Base-by-base conservation (phyloP, 2,113 vertebrate genomes). In the Pristiophorus japonicus region DNA sequence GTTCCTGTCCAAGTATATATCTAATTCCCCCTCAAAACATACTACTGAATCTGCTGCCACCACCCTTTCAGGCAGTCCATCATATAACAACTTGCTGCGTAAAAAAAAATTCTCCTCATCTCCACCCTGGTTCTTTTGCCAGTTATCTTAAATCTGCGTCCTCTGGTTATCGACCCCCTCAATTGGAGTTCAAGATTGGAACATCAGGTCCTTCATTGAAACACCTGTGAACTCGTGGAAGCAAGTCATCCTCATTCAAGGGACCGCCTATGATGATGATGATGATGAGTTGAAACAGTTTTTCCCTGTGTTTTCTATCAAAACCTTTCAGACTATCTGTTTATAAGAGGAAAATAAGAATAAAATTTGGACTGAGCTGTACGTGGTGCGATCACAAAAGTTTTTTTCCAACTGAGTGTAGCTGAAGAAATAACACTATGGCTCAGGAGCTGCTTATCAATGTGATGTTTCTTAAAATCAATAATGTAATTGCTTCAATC, bases 381-480 rank as follows among this genome's bases (percentile, higher is more conserved):
- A 12, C 2, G 27, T 90, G 27, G 4, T 22, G 55, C 88, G 63
- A 63, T 63, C 59, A 63, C 34, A 38, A 59, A 59, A 18, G 38
- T 38, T 91, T 91, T 4, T 63, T 63, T 20, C 18, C 55, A 14
- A 8, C 55, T 18, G 18, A 91, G n/a, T 81, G 38, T 42, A 91
- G 34, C 88, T 91, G 34, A 91, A 91, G 88, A 91, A 63, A 63
- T n/a, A 63, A 63, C 59, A 63, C 24, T 38, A 30, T 88, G 59
- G 55, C 55, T 84, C 2, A 34, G 95, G 8, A 92, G 67, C 24
- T 95, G 38, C 0, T 3, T 94, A 67, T 95, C 95, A 95, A 96
- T 85, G 90, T 96, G 95, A 91, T 22, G 4, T 78, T 95, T 90
- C 55, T 85, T 96, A 96, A 96, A 87, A 67, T 95, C 45, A 65